phyloP scores from a whole-genome alignment of 2,888 invertebrate genomes.

The Branchellion lobata region DNA sequence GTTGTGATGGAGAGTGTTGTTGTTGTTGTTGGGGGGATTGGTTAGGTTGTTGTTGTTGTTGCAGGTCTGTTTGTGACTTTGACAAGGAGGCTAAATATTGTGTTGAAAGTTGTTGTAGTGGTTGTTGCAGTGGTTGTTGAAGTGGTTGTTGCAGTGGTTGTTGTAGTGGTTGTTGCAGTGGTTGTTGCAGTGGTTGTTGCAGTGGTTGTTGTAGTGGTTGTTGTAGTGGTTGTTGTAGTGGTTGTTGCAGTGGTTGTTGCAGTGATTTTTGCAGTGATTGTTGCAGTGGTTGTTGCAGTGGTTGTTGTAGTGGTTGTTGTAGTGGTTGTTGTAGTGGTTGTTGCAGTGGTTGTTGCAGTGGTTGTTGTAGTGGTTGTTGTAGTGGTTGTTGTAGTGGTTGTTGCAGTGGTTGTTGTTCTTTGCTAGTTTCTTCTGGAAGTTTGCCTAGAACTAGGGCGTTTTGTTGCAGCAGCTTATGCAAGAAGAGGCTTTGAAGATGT shows the following conservation, averaged over 20 bases:
- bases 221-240: background rate
- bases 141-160: background rate
- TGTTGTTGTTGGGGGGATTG: background rate
- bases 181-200: constrained; percentile 14
- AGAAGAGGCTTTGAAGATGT: background rate
- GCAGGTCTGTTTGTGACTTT: constrained; percentile 6
- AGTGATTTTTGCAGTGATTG: background rate
- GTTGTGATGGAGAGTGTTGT: background rate
- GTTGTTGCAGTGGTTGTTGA: constrained; percentile 6
- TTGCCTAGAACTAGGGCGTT: constrained; percentile 39
- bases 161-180: constrained; percentile 1
- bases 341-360: constrained; percentile 10
- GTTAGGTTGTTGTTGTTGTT: background rate
- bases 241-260: background rate
- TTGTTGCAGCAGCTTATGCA: constrained; percentile 43
- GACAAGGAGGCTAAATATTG: background rate
- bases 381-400: background rate
- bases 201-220: background rate
- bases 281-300: background rate
- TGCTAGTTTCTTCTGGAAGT: constrained; percentile 5
- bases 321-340: too few relatives aligned
- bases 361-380: background rate
- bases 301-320: background rate
- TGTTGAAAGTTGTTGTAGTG: background rate
- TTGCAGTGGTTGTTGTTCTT: background rate